Conservation (phyloP, 2,113 vertebrate genomes). For the Brachypodius melanocephalos region DNA sequence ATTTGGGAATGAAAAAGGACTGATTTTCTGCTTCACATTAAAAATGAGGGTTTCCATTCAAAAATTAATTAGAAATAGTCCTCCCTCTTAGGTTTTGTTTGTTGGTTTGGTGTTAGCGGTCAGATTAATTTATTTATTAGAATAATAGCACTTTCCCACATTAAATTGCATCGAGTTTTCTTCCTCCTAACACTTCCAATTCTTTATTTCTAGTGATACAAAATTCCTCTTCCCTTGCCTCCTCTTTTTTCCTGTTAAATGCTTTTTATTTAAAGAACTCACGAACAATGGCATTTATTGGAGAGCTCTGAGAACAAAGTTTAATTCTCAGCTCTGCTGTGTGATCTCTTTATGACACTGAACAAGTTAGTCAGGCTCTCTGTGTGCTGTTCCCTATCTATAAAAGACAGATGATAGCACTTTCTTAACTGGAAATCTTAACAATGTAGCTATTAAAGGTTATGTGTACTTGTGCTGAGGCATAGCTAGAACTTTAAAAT, state of each 20-base stretch:
- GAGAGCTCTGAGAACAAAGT: slow-evolving; percentile 17
- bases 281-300: neutral
- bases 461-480: slow-evolving; percentile 4
- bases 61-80: neutral
- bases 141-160: neutral
- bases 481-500: slow-evolving; percentile 22
- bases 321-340: neutral
- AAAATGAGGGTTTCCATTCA: neutral
- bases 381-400: neutral
- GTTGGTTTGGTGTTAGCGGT: neutral
- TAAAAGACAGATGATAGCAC: slow-evolving; percentile 11
- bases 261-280: slow-evolving; percentile 17
- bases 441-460: slow-evolving; percentile 32
- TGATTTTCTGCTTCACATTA: neutral
- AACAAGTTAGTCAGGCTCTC: slow-evolving; percentile 11
- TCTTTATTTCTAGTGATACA: neutral
- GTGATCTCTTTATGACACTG: slow-evolving; percentile 33
- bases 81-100: neutral
- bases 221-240: neutral
- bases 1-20: neutral
- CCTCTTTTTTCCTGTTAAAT: slow-evolving; percentile 6
- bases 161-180: neutral
- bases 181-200: neutral
- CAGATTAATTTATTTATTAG: neutral
- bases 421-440: slow-evolving; percentile 8